Evolutionary conservation across 2,797 vertebrate species (phyloP).

Genomic region (Leptodactylus fallax): DNA sequence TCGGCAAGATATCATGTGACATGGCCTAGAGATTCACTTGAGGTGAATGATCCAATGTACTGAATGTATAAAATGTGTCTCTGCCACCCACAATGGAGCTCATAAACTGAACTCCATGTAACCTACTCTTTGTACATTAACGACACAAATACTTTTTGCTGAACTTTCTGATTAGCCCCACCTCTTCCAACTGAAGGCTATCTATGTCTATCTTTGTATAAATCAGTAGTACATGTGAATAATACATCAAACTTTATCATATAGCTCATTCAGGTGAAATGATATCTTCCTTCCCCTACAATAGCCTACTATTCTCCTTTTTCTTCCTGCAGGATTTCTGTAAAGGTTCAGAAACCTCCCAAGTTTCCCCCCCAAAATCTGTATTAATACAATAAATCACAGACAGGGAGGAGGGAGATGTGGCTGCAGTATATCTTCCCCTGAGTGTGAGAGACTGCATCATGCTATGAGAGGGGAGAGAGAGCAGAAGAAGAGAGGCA

Average conservation of each 20-base stretch:
- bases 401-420: not conserved
- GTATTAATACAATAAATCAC: not conserved
- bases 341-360: too few species aligned
- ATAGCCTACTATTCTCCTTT: too few species aligned
- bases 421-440: not conserved
- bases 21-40: not conserved
- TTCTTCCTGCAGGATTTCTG: too few species aligned
- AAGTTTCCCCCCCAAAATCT: too few species aligned
- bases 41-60: constrained; percentile 2
- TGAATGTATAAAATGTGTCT: not conserved
- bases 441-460: too few species aligned
- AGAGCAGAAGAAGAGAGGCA: too few species aligned
- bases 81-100: not conserved
- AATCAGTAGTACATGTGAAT: too few species aligned
- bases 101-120: not conserved
- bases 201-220: too few species aligned
- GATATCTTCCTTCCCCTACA: too few species aligned
- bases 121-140: not conserved
- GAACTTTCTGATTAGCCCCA: not conserved
- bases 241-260: too few species aligned
- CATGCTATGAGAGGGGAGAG: not conserved
- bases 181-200: not conserved
- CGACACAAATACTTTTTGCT: not conserved
- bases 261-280: too few species aligned
- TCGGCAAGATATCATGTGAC: not conserved